Evolutionary conservation across 2,888 invertebrate genomes (phyloP).

Genomic region (Diogma glabrata): DNA sequence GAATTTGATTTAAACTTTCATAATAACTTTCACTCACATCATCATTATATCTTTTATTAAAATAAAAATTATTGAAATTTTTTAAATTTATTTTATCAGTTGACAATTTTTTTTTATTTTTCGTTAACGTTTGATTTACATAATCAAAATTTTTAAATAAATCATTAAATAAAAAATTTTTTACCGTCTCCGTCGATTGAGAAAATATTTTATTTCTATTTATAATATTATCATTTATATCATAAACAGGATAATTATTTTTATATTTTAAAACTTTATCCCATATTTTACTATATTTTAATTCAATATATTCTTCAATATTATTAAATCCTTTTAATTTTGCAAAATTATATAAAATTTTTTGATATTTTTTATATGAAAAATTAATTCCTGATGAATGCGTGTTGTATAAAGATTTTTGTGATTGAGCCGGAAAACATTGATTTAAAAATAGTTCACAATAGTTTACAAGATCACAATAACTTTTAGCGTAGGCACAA

Average conservation of each 20-base stretch:
- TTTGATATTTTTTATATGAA: conserved; percentile 26
- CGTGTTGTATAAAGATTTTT: too few species aligned
- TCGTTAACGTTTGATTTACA: background rate
- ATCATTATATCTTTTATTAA: conserved; percentile 8
- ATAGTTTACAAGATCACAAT: conserved; percentile 9
- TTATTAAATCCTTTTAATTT: conserved; percentile 25
- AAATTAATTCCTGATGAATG: conserved; percentile 2
- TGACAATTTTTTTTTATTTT: background rate
- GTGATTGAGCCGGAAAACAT: conserved; percentile 2
- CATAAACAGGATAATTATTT: background rate
- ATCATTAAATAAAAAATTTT: conserved; percentile 13
- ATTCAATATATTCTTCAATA: conserved; percentile 28
- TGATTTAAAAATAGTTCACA: conserved; percentile 11
- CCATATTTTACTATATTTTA: conserved; percentile 31
- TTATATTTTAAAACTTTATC: conserved; percentile 11
- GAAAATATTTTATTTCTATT: too few species aligned
- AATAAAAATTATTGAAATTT: background rate
- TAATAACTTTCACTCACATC: conserved; percentile 2
- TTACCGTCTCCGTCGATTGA: too few species aligned
- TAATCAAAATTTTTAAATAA: conserved; percentile 10
- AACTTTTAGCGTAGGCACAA: background rate
- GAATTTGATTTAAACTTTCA: background rate
- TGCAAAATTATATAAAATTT: conserved; percentile 28
- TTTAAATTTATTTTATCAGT: conserved; percentile 1
- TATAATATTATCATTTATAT: background rate